Conservation (phyloP, 2,888 invertebrate genomes). For the Cataglyphis rosenhaueri region DNA sequence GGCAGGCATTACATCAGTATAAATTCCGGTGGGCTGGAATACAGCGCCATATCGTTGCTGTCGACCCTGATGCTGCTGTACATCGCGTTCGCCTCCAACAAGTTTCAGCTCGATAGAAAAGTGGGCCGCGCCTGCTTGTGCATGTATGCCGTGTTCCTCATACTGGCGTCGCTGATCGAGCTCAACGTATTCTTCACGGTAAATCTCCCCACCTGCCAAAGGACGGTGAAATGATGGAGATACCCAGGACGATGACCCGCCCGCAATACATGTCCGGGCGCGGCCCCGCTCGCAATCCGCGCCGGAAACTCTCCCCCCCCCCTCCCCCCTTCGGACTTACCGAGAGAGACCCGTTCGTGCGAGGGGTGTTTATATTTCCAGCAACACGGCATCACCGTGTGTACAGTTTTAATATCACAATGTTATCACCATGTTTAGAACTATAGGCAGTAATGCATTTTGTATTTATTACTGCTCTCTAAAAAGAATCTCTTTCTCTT, state of each 20-base stretch:
- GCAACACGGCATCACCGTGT: slow-evolving; percentile 58
- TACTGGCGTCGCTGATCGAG: slow-evolving; percentile 95
- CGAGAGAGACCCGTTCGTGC: slow-evolving; percentile 60
- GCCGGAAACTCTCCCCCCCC: slow-evolving; percentile 39
- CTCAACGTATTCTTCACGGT: slow-evolving; percentile 97
- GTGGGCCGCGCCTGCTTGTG: slow-evolving; percentile 94
- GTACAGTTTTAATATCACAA: slow-evolving; percentile 70
- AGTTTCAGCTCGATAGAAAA: slow-evolving; percentile 94
- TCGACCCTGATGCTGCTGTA: slow-evolving; percentile 94
- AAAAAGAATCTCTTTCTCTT: slow-evolving; percentile 24
- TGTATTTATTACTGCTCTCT: slow-evolving; percentile 41
- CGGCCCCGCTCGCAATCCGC: slow-evolving; percentile 56
- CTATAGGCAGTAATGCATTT: slow-evolving; percentile 50
- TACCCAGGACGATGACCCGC: slow-evolving; percentile 43
- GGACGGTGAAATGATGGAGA: slow-evolving; percentile 82
- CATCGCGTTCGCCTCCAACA: slow-evolving; percentile 93
- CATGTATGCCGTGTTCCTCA: slow-evolving; percentile 95
- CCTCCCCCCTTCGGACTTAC: slow-evolving; percentile 54
- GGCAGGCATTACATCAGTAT: slow-evolving; percentile 94
- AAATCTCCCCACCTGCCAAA: slow-evolving; percentile 93
- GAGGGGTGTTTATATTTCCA: slow-evolving; percentile 67
- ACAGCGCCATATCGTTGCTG: slow-evolving; percentile 95
- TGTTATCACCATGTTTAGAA: slow-evolving; percentile 61
- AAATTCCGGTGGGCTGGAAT: slow-evolving; percentile 95
- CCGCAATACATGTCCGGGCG: slow-evolving; percentile 62